phyloP scores from a whole-genome alignment of 2,888 invertebrate species.

The Standfussiana lucernea region DNA sequence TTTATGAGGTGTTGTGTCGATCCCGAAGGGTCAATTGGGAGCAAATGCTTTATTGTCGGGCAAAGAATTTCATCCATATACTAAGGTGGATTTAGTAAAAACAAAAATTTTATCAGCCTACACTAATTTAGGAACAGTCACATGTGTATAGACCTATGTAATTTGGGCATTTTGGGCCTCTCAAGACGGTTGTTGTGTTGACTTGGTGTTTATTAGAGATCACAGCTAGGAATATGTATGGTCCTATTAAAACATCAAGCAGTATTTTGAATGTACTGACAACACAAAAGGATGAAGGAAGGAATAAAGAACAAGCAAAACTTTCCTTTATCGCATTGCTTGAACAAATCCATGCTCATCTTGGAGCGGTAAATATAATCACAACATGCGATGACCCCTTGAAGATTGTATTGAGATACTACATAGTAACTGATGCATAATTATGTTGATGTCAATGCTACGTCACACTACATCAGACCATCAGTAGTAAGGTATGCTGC shows the following conservation, averaged over 20 bases:
- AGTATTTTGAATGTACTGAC: neutral
- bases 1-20: neutral
- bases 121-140: neutral
- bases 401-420: constrained; percentile 11
- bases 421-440: constrained; percentile 27
- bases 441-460: constrained; percentile 21
- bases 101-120: neutral
- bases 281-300: neutral
- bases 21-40: neutral
- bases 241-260: neutral
- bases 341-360: constrained; percentile 17
- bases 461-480: constrained; percentile 20
- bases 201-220: neutral
- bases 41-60: neutral
- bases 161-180: neutral
- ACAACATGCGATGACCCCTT: constrained; percentile 41
- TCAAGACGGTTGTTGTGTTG: neutral
- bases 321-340: constrained; percentile 25
- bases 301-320: constrained; percentile 12
- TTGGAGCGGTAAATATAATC: constrained; percentile 2
- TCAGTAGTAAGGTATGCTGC: constrained; percentile 10
- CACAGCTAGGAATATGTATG: neutral
- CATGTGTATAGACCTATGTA: neutral
- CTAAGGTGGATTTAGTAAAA: neutral
- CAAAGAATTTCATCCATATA: neutral